Base-by-base conservation (phyloP, 2,113 vertebrate species). In the Irena cyanogastra region DNA sequence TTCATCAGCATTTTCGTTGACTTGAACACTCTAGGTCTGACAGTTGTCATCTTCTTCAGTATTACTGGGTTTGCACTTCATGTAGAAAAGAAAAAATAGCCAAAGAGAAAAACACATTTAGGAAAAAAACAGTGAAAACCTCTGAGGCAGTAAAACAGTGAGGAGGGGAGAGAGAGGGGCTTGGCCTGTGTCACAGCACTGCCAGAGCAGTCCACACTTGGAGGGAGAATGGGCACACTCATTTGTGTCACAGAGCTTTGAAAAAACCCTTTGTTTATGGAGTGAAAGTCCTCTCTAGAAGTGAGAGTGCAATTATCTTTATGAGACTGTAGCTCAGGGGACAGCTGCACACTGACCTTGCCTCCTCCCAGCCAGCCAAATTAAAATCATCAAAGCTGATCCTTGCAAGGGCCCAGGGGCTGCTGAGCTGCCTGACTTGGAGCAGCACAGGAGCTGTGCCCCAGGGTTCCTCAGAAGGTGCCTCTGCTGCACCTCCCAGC, bases 41-140 rank as follows among this genome's bases (percentile, higher is more conserved):
- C 72, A 84, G 68, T 92, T 95, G 83, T 92, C 94, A 54, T 90
- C 83, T 69, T 92, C 63, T 84, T 71, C 37, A 71, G 4, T 81
- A 35, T 77, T 84, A 75, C n/a, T 27, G 52, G 31, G 27, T 9
- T 92, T 50, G 18, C 44, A 35, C 45, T 93, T 90, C 42, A 26
- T 1, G 0, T 27, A 37, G 33, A 26, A 69, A 74, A 78, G 20
- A 11, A 90, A 80, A 90, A 89, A 66, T 4, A 90, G 52, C 17
- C 33, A 31, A 85, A 76, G 72, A 77, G 50, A n/a, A 91, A 81
- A 91, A 60, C 17, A 11, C 19, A 10, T 89, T 57, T 13, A 39
- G 39, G 16, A 17, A n/a, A 71, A 63, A 59, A 59, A 85, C 19
- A 37, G 33, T 71, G 83, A 49, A 90, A 87, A 52, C 20, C 69